Percentiles rank a stretch among this genome's conserved stretches.
These are phyloP conservation scores for Brachypodius melanocephalos DNA, from an alignment of 2,113 vertebrate genomes.

Conservation along the genomic window DNA sequence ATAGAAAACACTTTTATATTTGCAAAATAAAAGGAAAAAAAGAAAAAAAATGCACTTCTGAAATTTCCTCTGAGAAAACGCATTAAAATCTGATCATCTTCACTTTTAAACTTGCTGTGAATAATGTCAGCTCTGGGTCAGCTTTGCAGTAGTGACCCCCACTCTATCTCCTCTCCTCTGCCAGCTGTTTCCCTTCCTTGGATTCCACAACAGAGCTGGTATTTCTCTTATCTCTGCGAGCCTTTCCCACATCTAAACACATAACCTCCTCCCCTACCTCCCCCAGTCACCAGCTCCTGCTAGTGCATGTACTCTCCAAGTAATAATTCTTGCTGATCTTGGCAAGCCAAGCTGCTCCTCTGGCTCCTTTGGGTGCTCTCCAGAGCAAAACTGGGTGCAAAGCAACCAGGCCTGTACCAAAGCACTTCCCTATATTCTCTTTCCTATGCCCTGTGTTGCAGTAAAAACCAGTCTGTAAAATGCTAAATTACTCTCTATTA, in stretches of 20 bases:
- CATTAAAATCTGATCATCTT: neutral
- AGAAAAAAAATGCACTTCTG: neutral
- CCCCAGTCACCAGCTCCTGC: neutral
- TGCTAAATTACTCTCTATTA: neutral
- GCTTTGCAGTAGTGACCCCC: neutral
- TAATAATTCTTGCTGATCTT: neutral
- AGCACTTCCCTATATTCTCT: neutral
- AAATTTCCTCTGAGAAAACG: neutral
- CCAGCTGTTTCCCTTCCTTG: neutral
- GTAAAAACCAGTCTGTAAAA: neutral
- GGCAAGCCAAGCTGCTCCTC: neutral
- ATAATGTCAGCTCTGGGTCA: neutral
- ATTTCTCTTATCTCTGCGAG: slow-evolving; percentile 6
- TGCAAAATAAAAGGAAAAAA: neutral
- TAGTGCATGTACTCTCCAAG: neutral
- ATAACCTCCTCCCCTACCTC: neutral
- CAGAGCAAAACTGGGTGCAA: neutral
- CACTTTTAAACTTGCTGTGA: neutral
- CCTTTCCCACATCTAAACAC: neutral
- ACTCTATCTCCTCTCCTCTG: neutral
- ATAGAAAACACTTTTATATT: neutral
- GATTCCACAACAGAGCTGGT: neutral
- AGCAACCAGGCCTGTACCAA: neutral
- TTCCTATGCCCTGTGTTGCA: neutral
- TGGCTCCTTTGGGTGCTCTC: neutral